Base-by-base conservation (phyloP, 1,140 invertebrate genomes). In the Atta cephalotes region DNA sequence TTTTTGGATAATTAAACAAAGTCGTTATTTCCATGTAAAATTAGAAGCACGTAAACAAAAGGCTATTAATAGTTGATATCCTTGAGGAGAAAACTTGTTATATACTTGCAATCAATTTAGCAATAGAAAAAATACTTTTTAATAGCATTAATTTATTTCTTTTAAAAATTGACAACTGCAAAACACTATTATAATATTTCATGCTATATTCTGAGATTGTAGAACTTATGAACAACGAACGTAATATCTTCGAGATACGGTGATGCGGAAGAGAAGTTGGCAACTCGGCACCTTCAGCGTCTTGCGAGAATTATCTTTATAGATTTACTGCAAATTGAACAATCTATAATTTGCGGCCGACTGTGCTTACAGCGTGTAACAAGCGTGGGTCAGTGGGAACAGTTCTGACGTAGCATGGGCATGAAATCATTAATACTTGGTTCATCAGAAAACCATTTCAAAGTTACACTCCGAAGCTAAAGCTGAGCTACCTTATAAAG, bases 321-420 rank as follows among this genome's bases (percentile, higher is more conserved):
- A 92, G 92, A 94, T 94, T 94, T 94, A 94, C 93, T 94, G 93
- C 93, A 92, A 94, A 94, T 94, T 94, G 93, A 93, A 94, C 91
- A 93, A 93, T 94, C 91, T 93, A 94, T 92, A 93, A 92, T 92
- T 92, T 92, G 92, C 88, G 82, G 89, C 90, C 86, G 70, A 66
- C 16, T 87, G 80, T 81, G 49, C 89, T 91, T 88, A 90, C 92
- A 87, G 85, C 82, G 92, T 88, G 90, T 93, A 93, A 93, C 92
- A 91, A 93, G 90, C 91, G 62, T 68, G 76, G 85, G 74, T 88
- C 90, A 82, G 71, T 66, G 72, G 25, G 25, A 71, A 65, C 58
- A 68, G 81, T 28, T 70, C 25, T 66, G 72, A 85, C 85, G 81
- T 85, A 87, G 91, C 92, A 92, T 90, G 89, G 71, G 92, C 92